Base-by-base conservation (phyloP, 2,888 invertebrate genomes). In the Watsonalla cultraria region DNA sequence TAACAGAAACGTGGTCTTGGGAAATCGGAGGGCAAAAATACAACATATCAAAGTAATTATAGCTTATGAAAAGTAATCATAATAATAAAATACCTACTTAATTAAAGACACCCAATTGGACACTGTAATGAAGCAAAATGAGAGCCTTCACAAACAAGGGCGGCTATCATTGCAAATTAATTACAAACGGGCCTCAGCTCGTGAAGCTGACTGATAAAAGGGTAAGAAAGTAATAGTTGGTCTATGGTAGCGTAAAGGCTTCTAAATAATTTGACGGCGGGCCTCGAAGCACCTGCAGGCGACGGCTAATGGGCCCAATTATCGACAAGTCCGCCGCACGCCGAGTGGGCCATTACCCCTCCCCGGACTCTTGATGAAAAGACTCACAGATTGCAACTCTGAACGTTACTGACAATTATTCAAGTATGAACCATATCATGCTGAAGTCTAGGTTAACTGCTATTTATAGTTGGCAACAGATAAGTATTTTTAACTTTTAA, bases 291-390 rank as follows among this genome's bases (percentile, higher is more conserved):
- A 82, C 83, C 82, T 86, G 83, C 76, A 78, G 75, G 72, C 73
- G 73, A 65, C 75, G 72, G 64, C 76, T 87, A 86, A 87, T 87
- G 82, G 84, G 72, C 62, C 76, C 84, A 86, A 87, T 89, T 88
- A 88, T 84, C 79, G 81, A 72, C 71, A 75, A 76, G 70, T 76
- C 75, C 68, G 76, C 74, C 75, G 68, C 75, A 72, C 76, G 66
- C 72, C 67, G 71, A 81, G 79, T 65, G 78, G 70, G 73, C 80
- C 78, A 84, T 86, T 84, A 84, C 76, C 78, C 72, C 75, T 65
- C 72, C 72, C 72, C 59, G 62, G 11, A 8, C 49, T 61, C 68
- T 74, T 73, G 71, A 63, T 72, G 68, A 71, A 78, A 77, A 76
- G 74, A 71, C 70, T 66, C 63, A 57, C 54, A 65, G 60, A 59